Conservation (phyloP, 2,888 invertebrate genomes). For the Rotaria magnacalcarata region DNA sequence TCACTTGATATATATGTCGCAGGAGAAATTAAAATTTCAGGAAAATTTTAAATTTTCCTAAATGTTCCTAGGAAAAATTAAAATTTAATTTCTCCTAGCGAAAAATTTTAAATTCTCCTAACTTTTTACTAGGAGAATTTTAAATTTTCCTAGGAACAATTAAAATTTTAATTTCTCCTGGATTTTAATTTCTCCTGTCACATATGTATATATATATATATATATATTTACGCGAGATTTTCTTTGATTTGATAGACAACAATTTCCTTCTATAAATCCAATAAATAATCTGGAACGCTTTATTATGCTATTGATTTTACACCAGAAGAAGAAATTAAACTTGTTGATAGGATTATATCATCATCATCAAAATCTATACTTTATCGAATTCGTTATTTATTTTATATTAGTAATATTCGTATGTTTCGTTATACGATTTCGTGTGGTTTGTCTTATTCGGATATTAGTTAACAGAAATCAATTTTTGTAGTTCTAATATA, state of each 20-base stretch:
- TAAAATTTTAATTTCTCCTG: too few species aligned
- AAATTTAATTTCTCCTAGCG: too few species aligned
- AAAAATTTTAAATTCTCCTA: too few species aligned
- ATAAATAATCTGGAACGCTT: not conserved
- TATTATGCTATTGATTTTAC: not conserved
- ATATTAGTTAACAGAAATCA: not conserved
- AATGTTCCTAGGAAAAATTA: too few species aligned
- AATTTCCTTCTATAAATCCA: not conserved
- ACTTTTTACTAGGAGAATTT: too few species aligned
- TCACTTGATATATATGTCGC: not conserved
- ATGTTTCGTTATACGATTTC: not conserved
- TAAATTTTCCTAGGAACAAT: too few species aligned
- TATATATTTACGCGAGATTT: not conserved
- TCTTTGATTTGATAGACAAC: not conserved
- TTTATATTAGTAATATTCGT: not conserved
- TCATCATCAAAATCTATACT: not conserved
- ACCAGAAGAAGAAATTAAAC: not conserved
- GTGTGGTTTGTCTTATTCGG: not conserved
- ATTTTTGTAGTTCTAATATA: not conserved
- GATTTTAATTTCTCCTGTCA: too few species aligned
- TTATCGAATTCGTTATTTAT: not conserved
- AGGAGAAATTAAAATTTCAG: too few species aligned
- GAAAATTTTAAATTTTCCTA: too few species aligned
- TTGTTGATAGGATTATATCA: not conserved
- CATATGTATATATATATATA: too few species aligned